Evolutionary conservation across 2,113 vertebrate genomes (phyloP), one percentile per base, ranked within the genome.

Genomic region (Pitta sordida): DNA sequence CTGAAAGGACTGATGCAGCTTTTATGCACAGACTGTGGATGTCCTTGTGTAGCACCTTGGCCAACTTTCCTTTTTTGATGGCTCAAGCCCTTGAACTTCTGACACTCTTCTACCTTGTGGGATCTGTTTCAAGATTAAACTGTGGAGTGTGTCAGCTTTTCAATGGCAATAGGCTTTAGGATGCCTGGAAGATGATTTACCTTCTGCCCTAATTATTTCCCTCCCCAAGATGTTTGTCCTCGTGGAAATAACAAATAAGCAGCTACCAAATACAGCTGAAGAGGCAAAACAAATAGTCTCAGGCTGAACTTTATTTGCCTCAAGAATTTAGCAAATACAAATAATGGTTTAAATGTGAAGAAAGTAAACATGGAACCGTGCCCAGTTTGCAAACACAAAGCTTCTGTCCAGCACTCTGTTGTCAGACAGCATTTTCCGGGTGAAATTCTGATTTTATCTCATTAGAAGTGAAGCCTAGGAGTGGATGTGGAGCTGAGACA

Each of bases 71-170:
- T 78, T 88, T 85, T 82, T 37, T n/a, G 60, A 94, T 96, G 95
- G 88, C 94, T 96, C 96, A 95, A 91, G 62, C 59, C 92, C 92
- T 95, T 94, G 91, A 95, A 91, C 83, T 92, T 82, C 49, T 73
- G 58, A 92, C 27, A n/a, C 32, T 65, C 11, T 84, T 89, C 73
- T 73, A 22, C 74, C 51, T 86, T 55, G 64, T 62, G 89, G 88
- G 86, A 79, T 73, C 46, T 43, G 34, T 79, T 92, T 91, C 88
- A 86, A 87, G 77, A 84, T 73, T 69, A 71, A 94, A 76, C 74
- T 86, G 74, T 65, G 73, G 69, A 78, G 34, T 46, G 23, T 63
- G 56, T 85, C 41, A 69, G 32, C 70, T 87, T 90, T 94, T 56
- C 78, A 81, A 13, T 21, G 36, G 68, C 24, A 81, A 7, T 8